phyloP scores from a whole-genome alignment of 2,888 invertebrate genomes.

The Anoplius nigerrimus region DNA sequence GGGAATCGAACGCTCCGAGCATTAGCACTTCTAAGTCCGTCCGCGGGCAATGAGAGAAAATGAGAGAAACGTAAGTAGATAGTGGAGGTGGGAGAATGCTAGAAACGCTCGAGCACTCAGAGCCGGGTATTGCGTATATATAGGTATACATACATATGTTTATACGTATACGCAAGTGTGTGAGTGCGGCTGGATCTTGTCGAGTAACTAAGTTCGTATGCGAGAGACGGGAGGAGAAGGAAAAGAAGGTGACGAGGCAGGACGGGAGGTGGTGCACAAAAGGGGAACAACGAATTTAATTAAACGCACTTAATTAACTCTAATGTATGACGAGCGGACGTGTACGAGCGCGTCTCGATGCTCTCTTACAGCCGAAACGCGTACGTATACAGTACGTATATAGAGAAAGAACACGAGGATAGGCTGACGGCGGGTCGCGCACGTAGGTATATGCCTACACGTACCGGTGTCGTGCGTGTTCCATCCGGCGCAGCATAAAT shows the following conservation, averaged over 20 bases:
- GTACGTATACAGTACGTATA: not conserved
- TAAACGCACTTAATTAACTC: constrained; percentile 68
- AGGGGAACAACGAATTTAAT: constrained; percentile 63
- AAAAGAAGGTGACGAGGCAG: constrained; percentile 29
- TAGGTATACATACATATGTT: no score
- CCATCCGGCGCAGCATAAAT: constrained; percentile 39
- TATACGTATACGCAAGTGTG: no score
- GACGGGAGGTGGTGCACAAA: constrained; percentile 25
- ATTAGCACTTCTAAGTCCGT: constrained; percentile 58
- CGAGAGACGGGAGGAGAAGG: constrained; percentile 19
- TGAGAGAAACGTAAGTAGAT: constrained; percentile 21
- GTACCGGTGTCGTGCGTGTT: constrained; percentile 39
- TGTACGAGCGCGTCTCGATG: not conserved
- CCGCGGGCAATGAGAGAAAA: constrained; percentile 42
- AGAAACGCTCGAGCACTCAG: no score
- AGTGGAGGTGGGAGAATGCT: not conserved
- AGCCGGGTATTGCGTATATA: no score
- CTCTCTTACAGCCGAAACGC: not conserved
- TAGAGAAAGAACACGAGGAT: not conserved
- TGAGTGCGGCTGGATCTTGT: no score
- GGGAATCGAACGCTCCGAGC: constrained; percentile 56
- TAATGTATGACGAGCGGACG: constrained; percentile 51
- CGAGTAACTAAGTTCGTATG: no score
- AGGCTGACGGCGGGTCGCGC: constrained; percentile 15
- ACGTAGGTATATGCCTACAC: constrained; percentile 35